Base-by-base conservation (phyloP, 2,113 vertebrate species). In the Dipodomys spectabilis region DNA sequence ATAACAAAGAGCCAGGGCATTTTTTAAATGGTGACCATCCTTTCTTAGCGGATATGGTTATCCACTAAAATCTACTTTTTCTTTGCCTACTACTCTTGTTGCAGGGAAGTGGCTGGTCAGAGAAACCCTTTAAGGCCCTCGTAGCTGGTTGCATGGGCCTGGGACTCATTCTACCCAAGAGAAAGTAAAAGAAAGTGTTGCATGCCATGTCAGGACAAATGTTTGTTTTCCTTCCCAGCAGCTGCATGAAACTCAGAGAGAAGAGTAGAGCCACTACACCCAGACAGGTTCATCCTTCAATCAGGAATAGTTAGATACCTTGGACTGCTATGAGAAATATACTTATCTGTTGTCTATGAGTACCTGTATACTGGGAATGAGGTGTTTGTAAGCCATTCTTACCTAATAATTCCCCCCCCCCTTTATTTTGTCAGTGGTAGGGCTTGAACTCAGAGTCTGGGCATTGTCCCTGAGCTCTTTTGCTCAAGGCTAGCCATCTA, bases 1-100 rank as follows among this genome's bases (percentile, higher is more conserved):
- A 28, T 62, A 53, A 88, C 73, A 96, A 89, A 88, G 30, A 91
- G 57, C 22, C 82, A 82, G n/a, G n/a, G 60, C 39, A 28, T 60
- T 44, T 49, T 82, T 68, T 44, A 92, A 86, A 53, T 72, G 67
- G 12, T 67, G 22, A 53, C 27, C 35, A 49, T 77, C 8, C 22
- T 92, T 27, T 22, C 82, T 23, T 25, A 57, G 16, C 20, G 30
- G 49, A 84, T 64, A 49, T 77, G 19, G 15, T 28, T 91, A 23
- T 60, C 30, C 57, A 32, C 25, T 72, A 23, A 95, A 74, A 20
- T 0, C 1, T 82, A 15, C 9, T 35, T 53, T 81, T 28, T 12
- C 4, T 64, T 71, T 44, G 6, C 18, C n/a, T 65, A 45, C 20
- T 77, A 20, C 5, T 28, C 12, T 82, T 7, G 15, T 30, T 65